Percentiles rank a stretch among this genome's conserved stretches.
phyloP scores from a whole-genome alignment of 1,140 invertebrate species.

The Drosophila nigromelanica region DNA sequence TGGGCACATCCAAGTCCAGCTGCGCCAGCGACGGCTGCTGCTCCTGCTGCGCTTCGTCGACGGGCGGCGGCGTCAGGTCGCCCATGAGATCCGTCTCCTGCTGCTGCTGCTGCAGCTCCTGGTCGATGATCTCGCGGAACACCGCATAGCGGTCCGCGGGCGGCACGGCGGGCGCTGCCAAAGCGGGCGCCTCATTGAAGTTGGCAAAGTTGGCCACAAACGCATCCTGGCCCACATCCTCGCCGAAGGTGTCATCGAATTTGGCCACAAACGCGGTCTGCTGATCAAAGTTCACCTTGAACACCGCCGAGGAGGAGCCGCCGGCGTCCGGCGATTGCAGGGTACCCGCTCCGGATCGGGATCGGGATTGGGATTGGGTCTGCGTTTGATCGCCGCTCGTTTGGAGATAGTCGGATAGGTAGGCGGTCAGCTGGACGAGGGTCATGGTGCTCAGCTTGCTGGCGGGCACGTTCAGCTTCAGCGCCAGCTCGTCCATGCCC shows the following conservation, averaged over 20 bases:
- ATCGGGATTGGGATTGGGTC: too few species aligned
- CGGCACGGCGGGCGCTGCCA: slow-evolving; percentile 78
- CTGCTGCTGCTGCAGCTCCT: slow-evolving; percentile 87
- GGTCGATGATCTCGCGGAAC: slow-evolving; percentile 91
- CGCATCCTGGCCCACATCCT: slow-evolving; percentile 49
- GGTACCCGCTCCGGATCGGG: slow-evolving; percentile 19
- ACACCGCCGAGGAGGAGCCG: slow-evolving; percentile 71
- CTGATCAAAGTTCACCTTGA: slow-evolving; percentile 86
- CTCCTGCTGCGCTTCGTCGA: slow-evolving; percentile 45
- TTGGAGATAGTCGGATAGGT: slow-evolving; percentile 87
- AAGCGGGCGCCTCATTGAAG: slow-evolving; percentile 83
- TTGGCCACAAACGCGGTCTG: slow-evolving; percentile 84
- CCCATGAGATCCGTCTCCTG: slow-evolving; percentile 84
- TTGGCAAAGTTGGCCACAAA: slow-evolving; percentile 88
- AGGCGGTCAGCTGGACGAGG: slow-evolving; percentile 91
- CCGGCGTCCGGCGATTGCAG: slow-evolving; percentile 1
- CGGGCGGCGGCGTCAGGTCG: slow-evolving; percentile 52
- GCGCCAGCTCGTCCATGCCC: slow-evolving; percentile 90
- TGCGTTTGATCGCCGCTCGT: slow-evolving; percentile 76
- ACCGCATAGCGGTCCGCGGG: slow-evolving; percentile 92
- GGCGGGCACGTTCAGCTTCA: slow-evolving; percentile 90
- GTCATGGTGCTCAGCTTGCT: slow-evolving; percentile 92
- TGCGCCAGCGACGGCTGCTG: slow-evolving; percentile 20
- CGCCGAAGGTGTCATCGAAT: slow-evolving; percentile 86
- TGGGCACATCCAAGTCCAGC: slow-evolving; percentile 26